Evolutionary conservation across 1,140 invertebrate species (phyloP).

Genomic region (Hirudo medicinalis): DNA sequence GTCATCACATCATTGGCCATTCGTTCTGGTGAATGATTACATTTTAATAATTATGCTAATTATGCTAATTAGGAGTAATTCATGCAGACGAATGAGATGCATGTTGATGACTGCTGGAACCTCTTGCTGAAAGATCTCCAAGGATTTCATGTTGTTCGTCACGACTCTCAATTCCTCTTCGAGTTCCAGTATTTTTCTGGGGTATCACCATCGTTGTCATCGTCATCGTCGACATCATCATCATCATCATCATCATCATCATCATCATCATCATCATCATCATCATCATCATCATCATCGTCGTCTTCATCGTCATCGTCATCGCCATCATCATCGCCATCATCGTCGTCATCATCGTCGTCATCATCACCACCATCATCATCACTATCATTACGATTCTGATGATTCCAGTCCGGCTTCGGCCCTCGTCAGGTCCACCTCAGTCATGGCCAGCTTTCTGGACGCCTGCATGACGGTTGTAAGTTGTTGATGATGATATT

Average conservation of each 20-base stretch:
- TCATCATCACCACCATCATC: not conserved
- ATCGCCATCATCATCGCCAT: not conserved
- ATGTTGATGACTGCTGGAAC: constrained; percentile 45
- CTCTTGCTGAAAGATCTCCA: constrained; percentile 99
- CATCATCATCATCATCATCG: not conserved
- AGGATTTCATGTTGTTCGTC: constrained; percentile 98
- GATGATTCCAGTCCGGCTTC: constrained; percentile 98
- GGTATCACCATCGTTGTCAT: not conserved
- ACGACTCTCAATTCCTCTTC: constrained; percentile 97
- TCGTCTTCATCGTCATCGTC: constrained; percentile 1
- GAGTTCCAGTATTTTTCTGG: constrained; percentile 97
- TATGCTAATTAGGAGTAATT: too few relatives aligned
- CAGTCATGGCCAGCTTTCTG: constrained; percentile 99
- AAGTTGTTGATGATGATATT: too few relatives aligned
- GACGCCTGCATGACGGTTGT: constrained; percentile 61
- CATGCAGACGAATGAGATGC: too few relatives aligned
- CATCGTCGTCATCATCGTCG: not conserved
- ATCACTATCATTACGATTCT: constrained; percentile 66
- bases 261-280: not conserved
- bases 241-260: constrained; percentile 1
- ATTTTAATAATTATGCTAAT: too few relatives aligned
- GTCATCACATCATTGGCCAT: too few relatives aligned
- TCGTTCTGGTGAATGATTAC: too few relatives aligned
- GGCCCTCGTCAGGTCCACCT: constrained; percentile 98
- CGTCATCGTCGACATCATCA: not conserved